Base-by-base conservation (phyloP, 2,888 invertebrate species). In the Nasonia oneida region DNA sequence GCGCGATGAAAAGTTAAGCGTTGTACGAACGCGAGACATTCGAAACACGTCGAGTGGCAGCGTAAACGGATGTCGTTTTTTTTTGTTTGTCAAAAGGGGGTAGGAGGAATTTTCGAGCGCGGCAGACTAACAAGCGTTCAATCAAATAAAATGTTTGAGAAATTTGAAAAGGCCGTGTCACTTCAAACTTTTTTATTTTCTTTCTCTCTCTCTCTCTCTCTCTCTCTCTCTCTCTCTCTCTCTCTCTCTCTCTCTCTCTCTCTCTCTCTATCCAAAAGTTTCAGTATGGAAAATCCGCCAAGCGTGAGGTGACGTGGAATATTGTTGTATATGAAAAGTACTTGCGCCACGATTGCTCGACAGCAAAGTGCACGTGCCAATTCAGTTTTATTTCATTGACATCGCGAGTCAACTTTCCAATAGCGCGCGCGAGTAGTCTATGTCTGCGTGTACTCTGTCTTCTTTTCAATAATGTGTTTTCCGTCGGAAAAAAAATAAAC, bases 301-400 rank as follows among this genome's bases (percentile, higher is more conserved):
- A n/a, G 6, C n/a, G 57, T 61, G 8, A 0, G 1, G 6, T n/a
- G 57, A 61, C 57, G n/a, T 61, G 57, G 57, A 23, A 61, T n/a
- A 61, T 61, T 61, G 57, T 61, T 61, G 47, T 47, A n/a, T n/a
- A n/a, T n/a, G n/a, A n/a, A 61, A 61, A 61, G 39, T 71, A 18
- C 71, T 39, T 39, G 39, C 71, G 37, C 39, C 10, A 37, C 39
- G 71, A 29, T 70, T 37, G 37, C 70, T 71, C 39, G 39, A 71
- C 71, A 39, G 71, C 39, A n/a, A 71, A 39, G 71, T 71, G 71
- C 39, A 39, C 71, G 71, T 39, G 71, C 71, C 71, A 71, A 71
- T 71, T 71, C 39, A 18, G 18, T 71, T 71, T 37, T 39, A 71
- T 39, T 37, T 71, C 39, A 39, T 71, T 71, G 18, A 6, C n/a